Percentiles rank a stretch among this genome's conserved stretches.
Conservation (phyloP, 2,888 invertebrate genomes). For the Ochlodes sylvanus region DNA sequence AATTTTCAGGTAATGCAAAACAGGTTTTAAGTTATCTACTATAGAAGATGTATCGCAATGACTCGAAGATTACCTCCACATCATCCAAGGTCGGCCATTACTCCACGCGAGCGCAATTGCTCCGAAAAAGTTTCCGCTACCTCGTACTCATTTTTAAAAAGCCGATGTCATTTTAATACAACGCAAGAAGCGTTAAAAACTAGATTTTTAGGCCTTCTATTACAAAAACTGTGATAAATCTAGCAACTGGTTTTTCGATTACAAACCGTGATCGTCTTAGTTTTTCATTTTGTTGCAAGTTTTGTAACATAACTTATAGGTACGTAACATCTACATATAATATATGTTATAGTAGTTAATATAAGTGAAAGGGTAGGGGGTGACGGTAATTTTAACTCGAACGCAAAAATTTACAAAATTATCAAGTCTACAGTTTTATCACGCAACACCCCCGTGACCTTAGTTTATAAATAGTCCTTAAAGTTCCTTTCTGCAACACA, state of each 20-base stretch:
- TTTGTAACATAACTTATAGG: too few relatives aligned
- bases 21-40: conserved; percentile 7
- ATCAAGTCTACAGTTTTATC: too few relatives aligned
- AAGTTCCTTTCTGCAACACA: too few relatives aligned
- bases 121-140: conserved; percentile 25
- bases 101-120: conserved; percentile 26
- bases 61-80: conserved; percentile 11
- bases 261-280: not conserved
- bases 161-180: conserved; percentile 31
- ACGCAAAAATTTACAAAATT: too few relatives aligned
- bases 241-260: not conserved
- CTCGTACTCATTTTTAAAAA: conserved; percentile 17
- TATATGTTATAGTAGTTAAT: too few relatives aligned
- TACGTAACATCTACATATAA: too few relatives aligned
- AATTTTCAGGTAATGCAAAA: conserved; percentile 5
- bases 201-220: conserved; percentile 12
- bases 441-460: too few relatives aligned
- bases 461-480: too few relatives aligned
- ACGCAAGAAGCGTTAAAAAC: conserved; percentile 19
- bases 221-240: not conserved
- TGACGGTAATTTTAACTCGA: too few relatives aligned
- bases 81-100: conserved; percentile 34
- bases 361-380: too few relatives aligned
- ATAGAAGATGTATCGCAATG: conserved; percentile 26
- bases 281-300: not conserved